Evolutionary conservation across 2,888 invertebrate species (phyloP).

Genomic region (Ornithoptera priamus): DNA sequence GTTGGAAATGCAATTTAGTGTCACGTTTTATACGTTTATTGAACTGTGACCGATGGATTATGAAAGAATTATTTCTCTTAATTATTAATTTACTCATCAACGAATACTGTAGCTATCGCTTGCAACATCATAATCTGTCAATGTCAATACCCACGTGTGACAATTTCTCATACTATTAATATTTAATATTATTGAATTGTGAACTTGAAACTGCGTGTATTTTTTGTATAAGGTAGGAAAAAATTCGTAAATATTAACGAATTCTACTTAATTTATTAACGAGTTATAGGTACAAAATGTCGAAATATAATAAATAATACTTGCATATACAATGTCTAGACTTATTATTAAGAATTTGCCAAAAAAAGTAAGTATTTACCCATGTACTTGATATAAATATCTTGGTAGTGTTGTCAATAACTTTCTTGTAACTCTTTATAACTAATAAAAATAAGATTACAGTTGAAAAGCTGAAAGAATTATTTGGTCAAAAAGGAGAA

Average conservation of each 20-base stretch:
- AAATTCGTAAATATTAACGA: too few species aligned
- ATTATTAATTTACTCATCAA: too few species aligned
- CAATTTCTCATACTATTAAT: neutral
- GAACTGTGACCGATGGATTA: too few species aligned
- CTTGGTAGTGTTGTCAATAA: neutral
- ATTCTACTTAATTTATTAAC: too few species aligned
- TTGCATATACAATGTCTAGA: constrained; percentile 84
- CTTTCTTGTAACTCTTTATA: neutral
- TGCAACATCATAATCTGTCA: neutral
- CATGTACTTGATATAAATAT: neutral
- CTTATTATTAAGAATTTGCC: constrained; percentile 95
- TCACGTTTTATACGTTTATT: too few species aligned
- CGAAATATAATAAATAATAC: constrained; percentile 6
- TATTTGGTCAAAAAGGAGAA: constrained; percentile 89
- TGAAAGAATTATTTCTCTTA: too few species aligned
- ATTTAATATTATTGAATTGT: too few species aligned
- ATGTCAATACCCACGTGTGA: constrained; percentile 31
- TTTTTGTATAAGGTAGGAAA: too few species aligned
- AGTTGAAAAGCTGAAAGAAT: constrained; percentile 85
- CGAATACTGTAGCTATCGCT: neutral
- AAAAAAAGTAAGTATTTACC: constrained; percentile 83
- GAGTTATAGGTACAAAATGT: neutral
- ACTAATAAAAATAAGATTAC: constrained; percentile 82
- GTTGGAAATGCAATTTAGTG: too few species aligned
- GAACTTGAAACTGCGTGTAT: too few species aligned